These are phyloP conservation scores for Microctonus hyperodae DNA, from an alignment of 2,888 invertebrate genomes.

Conservation along the genomic window DNA sequence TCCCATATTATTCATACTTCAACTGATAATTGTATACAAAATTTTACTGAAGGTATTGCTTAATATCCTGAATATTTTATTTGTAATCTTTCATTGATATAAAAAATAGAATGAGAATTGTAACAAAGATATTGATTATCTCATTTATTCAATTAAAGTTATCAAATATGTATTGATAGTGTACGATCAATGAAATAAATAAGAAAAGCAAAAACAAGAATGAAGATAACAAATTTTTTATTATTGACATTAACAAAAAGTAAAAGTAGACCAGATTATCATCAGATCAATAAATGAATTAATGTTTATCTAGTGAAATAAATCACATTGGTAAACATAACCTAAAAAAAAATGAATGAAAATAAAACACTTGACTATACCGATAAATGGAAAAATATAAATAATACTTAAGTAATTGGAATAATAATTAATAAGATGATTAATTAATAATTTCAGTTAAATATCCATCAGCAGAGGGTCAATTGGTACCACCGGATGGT, in stretches of 20 bases:
- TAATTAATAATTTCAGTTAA: constrained; percentile 41
- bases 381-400: no score
- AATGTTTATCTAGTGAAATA: neutral
- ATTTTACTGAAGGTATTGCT: no score
- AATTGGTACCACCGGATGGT: constrained; percentile 83
- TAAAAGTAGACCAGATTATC: constrained; percentile 16
- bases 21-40: neutral
- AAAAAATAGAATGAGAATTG: neutral
- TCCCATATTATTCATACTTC: neutral
- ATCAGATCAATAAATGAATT: neutral
- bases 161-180: neutral
- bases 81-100: neutral
- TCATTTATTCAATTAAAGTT: neutral
- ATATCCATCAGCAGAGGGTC: constrained; percentile 66
- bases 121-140: neutral
- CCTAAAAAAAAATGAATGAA: neutral
- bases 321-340: neutral
- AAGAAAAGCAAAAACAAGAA: neutral
- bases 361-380: neutral
- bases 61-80: no score
- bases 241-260: neutral
- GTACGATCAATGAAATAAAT: neutral
- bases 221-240: neutral
- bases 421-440: neutral
- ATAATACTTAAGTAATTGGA: neutral